These are phyloP conservation scores for Microcebus lehilahytsara DNA, from an alignment of 2,113 vertebrate species.

Conservation along the genomic window DNA sequence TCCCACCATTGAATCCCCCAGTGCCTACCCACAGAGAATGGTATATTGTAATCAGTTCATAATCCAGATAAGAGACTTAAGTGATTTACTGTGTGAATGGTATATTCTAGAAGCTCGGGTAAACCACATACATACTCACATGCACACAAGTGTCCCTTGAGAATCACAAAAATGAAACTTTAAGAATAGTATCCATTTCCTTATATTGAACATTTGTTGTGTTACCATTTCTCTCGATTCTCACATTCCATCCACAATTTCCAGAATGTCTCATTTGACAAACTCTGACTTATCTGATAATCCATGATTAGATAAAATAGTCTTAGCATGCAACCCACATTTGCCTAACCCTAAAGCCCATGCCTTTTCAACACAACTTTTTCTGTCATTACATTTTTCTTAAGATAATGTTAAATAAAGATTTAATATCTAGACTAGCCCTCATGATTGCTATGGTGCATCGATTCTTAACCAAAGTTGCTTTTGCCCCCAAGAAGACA, in stretches of 20 bases:
- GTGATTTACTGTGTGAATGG: not conserved
- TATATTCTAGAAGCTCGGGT: not conserved
- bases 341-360: not conserved
- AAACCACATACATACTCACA: not conserved
- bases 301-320: not conserved
- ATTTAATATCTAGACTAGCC: not conserved
- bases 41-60: not conserved
- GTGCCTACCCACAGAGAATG: not conserved
- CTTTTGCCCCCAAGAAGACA: not conserved
- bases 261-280: not conserved
- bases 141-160: not conserved
- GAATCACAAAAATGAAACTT: not conserved
- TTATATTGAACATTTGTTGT: not conserved
- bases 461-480: not conserved
- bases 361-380: not conserved
- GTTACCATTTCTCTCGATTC: not conserved
- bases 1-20: not conserved
- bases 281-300: not conserved
- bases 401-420: not conserved
- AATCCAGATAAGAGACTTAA: not conserved
- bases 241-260: not conserved
- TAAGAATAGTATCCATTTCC: not conserved
- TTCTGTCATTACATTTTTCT: slow-evolving; percentile 2
- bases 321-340: not conserved
- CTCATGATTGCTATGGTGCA: not conserved